These are phyloP conservation scores for Chelonus insularis DNA, from an alignment of 1,140 invertebrate genomes.

Conservation along the genomic window DNA sequence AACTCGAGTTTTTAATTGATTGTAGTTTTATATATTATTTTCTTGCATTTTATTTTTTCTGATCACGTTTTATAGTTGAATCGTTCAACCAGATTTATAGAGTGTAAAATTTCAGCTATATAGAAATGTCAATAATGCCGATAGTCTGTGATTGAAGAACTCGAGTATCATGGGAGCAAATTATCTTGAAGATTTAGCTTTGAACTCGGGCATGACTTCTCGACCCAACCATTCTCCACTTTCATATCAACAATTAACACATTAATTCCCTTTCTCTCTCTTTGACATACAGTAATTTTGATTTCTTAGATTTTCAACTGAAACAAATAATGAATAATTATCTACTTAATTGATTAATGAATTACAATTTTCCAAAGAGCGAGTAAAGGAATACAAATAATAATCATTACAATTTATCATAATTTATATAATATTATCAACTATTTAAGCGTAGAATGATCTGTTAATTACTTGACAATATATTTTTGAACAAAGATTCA, in stretches of 20 bases:
- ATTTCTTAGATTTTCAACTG: constrained; percentile 4
- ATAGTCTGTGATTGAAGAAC: too few species aligned
- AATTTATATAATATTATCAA: constrained; percentile 5
- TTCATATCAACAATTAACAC: constrained; percentile 39
- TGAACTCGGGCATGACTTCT: neutral
- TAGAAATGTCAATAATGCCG: too few species aligned
- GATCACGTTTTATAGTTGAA: too few species aligned
- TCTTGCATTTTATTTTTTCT: too few species aligned
- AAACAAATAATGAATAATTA: too few species aligned
- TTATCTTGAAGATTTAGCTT: constrained; percentile 15
- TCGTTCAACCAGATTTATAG: too few species aligned
- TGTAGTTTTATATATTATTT: too few species aligned
- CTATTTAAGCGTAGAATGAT: neutral
- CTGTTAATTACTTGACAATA: too few species aligned
- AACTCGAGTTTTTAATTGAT: too few species aligned
- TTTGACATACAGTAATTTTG: constrained; percentile 14
- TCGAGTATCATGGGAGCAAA: too few species aligned
- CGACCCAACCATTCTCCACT: constrained; percentile 14
- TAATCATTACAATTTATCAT: neutral
- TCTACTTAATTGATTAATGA: too few species aligned
- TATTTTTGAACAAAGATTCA: neutral
- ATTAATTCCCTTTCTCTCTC: constrained; percentile 20
- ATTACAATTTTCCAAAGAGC: neutral
- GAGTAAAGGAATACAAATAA: constrained; percentile 4
- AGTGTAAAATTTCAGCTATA: too few species aligned